Evolutionary conservation across 2,888 invertebrate species (phyloP).

Genomic region (Eustalomyia histrio): DNA sequence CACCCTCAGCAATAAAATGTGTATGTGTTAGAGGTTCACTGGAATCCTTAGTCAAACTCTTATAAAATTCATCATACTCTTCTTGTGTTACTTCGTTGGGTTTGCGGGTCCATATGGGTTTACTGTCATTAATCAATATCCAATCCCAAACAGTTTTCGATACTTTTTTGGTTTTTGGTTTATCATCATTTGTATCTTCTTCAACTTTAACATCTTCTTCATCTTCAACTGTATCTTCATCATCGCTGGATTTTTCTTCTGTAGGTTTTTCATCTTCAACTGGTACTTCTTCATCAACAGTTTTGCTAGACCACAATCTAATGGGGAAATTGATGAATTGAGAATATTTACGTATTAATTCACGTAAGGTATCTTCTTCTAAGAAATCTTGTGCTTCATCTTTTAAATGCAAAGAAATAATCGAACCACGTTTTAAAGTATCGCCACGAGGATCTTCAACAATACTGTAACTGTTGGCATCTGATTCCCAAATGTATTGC

Average conservation of each 20-base stretch:
- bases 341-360: slow-evolving; percentile 97
- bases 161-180: slow-evolving; percentile 91
- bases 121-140: slow-evolving; percentile 97
- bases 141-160: slow-evolving; percentile 99
- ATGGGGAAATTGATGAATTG: slow-evolving; percentile 99
- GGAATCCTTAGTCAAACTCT: slow-evolving; percentile 93
- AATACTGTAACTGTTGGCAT: slow-evolving; percentile 93
- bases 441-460: slow-evolving; percentile 96
- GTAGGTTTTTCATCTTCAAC: slow-evolving; percentile 82
- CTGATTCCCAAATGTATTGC: slow-evolving; percentile 99
- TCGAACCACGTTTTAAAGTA: slow-evolving; percentile 93
- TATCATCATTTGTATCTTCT: slow-evolving; percentile 81
- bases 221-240: slow-evolving; percentile 80
- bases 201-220: slow-evolving; percentile 85
- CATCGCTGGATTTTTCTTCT: slow-evolving; percentile 79
- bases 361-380: slow-evolving; percentile 93
- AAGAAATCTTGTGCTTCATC: slow-evolving; percentile 98
- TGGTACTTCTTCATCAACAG: slow-evolving; percentile 87
- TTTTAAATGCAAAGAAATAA: slow-evolving; percentile 92
- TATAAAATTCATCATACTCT: slow-evolving; percentile 98
- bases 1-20: slow-evolving; percentile 99
- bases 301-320: slow-evolving; percentile 91
- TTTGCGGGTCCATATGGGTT: slow-evolving; percentile 99
- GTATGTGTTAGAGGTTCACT: slow-evolving; percentile 89
- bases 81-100: slow-evolving; percentile 89